A percentile compares a stretch with the other conserved stretches of the same genome.
phyloP scores from a whole-genome alignment of 2,797 vertebrate species.

The Myotis findleyi region DNA sequence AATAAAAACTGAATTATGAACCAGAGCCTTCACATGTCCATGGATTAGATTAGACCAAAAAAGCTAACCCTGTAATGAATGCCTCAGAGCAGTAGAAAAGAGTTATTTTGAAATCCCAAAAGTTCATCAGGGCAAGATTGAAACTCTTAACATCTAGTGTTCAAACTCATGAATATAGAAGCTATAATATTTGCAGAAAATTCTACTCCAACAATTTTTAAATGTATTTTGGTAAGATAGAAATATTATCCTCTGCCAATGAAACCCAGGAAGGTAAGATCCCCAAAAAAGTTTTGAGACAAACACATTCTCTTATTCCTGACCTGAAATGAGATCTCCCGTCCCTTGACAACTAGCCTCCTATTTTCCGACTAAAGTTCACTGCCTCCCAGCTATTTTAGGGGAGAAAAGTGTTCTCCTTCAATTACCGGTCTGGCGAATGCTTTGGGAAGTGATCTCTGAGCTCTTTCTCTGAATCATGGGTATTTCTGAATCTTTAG shows the following conservation, averaged over 20 bases:
- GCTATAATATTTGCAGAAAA: neutral
- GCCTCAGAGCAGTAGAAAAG: neutral
- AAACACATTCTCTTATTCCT: constrained; percentile 38
- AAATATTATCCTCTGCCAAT: neutral
- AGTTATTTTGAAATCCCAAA: neutral
- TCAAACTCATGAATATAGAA: neutral
- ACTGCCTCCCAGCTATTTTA: neutral
- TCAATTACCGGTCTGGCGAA: neutral
- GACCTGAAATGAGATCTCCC: neutral
- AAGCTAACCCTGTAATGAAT: neutral
- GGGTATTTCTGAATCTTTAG: constrained; percentile 34
- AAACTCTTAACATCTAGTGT: neutral
- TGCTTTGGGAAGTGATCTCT: constrained; percentile 55
- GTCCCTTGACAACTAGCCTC: neutral
- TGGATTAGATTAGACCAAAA: neutral
- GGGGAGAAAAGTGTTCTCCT: neutral
- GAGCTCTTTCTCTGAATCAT: neutral
- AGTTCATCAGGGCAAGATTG: neutral
- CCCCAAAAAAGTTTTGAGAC: neutral
- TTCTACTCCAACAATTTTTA: neutral
- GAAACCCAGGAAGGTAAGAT: neutral
- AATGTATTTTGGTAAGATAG: neutral
- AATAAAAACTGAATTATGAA: constrained; percentile 5
- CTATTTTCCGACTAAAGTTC: neutral
- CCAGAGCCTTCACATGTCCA: neutral